phyloP scores from a whole-genome alignment of 2,113 vertebrate species.

The Anoplopoma fimbria region DNA sequence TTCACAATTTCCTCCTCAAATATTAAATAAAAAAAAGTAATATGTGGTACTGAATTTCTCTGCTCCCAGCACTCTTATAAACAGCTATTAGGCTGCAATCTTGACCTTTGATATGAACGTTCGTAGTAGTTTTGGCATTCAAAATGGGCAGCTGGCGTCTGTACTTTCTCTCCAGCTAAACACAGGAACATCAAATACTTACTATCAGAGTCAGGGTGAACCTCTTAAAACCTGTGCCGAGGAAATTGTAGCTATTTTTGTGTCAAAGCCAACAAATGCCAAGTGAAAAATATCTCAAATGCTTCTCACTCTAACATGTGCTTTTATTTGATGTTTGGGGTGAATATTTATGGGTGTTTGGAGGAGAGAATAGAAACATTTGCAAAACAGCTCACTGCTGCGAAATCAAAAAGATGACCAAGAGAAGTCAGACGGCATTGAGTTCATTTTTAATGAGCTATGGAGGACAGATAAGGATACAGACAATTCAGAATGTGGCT shows the following conservation, averaged over 20 bases:
- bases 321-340: conserved; percentile 36
- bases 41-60: conserved; percentile 21
- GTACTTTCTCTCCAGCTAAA: conserved; percentile 12
- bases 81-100: conserved; percentile 37
- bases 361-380: conserved; percentile 16
- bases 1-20: conserved; percentile 60
- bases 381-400: conserved; percentile 28
- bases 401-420: conserved; percentile 29
- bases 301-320: conserved; percentile 5
- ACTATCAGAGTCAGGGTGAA: conserved; percentile 28
- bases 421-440: neutral
- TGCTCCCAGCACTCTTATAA: conserved; percentile 16
- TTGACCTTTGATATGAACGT: conserved; percentile 49
- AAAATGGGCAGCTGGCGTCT: conserved; percentile 18
- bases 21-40: conserved; percentile 38
- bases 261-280: conserved; percentile 46
- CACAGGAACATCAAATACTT: conserved; percentile 10
- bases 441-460: conserved; percentile 8
- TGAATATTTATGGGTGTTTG: conserved; percentile 54
- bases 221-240: conserved; percentile 6
- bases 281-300: conserved; percentile 42
- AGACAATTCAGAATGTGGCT: neutral
- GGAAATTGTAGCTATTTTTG: conserved; percentile 60
- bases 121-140: conserved; percentile 42
- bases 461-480: neutral